A percentile compares a stretch with the other conserved stretches of the same genome.
Conservation (phyloP, 1,140 invertebrate genomes). For the Drosophila watanabei region DNA sequence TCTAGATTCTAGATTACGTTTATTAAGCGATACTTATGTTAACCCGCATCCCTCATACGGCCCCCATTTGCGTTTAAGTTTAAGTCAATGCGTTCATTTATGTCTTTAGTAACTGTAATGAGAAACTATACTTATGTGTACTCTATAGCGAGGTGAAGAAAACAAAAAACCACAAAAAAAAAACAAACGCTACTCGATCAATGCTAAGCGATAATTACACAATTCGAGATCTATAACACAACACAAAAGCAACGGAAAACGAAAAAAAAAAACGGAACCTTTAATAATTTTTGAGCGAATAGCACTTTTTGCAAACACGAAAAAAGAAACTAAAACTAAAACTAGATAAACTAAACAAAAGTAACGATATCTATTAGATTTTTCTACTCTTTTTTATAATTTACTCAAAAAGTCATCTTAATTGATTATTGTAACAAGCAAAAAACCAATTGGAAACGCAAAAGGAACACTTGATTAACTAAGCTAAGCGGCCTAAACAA, state of each 20-base stretch:
- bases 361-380: conserved; percentile 79
- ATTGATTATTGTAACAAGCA: conserved; percentile 65
- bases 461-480: conserved; percentile 56
- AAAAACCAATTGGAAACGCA: conserved; percentile 59
- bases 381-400: conserved; percentile 84
- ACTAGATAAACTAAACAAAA: conserved; percentile 55
- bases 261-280: conserved; percentile 46
- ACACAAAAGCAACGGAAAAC: conserved; percentile 40
- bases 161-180: conserved; percentile 37
- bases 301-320: conserved; percentile 80
- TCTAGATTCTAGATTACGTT: conserved; percentile 63
- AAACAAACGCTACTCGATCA: conserved; percentile 41
- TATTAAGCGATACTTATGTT: conserved; percentile 54
- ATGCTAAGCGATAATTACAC: conserved; percentile 46
- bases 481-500: conserved; percentile 72
- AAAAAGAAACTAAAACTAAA: conserved; percentile 54
- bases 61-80: conserved; percentile 61
- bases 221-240: conserved; percentile 54
- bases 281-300: conserved; percentile 83
- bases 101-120: conserved; percentile 72
- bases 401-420: conserved; percentile 70
- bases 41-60: conserved; percentile 36
- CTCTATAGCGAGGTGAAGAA: conserved; percentile 49
- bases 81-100: conserved; percentile 72
- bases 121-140: conserved; percentile 61